These are phyloP conservation scores for Acyrthosiphon pisum DNA, from an alignment of 1,140 invertebrate genomes.

Conservation along the genomic window DNA sequence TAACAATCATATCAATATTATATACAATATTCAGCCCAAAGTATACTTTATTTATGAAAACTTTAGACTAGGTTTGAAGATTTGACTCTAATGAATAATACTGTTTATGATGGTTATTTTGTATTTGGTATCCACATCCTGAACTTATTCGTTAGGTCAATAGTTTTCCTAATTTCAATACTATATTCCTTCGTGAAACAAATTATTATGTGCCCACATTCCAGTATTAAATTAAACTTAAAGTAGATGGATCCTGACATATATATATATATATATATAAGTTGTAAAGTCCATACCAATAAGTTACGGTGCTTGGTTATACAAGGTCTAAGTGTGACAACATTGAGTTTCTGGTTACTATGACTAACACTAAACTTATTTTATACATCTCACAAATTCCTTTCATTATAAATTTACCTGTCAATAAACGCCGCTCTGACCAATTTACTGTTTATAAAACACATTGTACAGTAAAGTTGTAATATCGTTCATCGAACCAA, in stretches of 20 bases:
- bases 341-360: neutral
- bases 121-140: neutral
- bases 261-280: neutral
- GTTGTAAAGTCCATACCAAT: neutral
- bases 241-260: neutral
- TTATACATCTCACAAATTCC: neutral
- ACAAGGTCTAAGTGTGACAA: neutral
- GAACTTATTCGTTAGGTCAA: neutral
- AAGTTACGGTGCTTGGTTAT: neutral
- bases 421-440: neutral
- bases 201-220: neutral
- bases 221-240: neutral
- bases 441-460: neutral
- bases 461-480: neutral
- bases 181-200: neutral
- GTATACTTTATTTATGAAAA: neutral
- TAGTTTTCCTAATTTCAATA: neutral
- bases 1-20: neutral
- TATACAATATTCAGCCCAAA: neutral
- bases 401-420: neutral
- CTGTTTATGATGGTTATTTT: neutral
- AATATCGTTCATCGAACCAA: neutral
- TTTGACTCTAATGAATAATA: neutral
- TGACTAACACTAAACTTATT: neutral
- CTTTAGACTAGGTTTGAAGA: neutral